Percentiles rank a stretch among this genome's conserved stretches.
phyloP scores from a whole-genome alignment of 92 coral and sea anemone species.

The Actinostola sp. region DNA sequence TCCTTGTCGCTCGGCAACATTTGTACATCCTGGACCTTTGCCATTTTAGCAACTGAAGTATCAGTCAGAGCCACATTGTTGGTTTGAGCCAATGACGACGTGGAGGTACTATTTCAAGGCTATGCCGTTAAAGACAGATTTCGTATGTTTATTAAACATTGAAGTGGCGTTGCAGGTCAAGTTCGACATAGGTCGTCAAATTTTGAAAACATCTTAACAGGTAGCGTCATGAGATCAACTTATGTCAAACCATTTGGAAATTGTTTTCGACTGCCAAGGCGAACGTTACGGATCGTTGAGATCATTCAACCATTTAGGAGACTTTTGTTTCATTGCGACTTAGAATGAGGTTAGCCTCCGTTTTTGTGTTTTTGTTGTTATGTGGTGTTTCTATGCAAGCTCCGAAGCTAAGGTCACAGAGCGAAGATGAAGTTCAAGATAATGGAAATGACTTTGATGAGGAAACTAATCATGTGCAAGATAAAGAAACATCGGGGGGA shows the following conservation, averaged over 20 bases:
- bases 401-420: not conserved
- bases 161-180: slow-evolving; percentile 5
- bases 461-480: not conserved
- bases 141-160: not conserved
- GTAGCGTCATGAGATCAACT: slow-evolving; percentile 41
- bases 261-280: not conserved
- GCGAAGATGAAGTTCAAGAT: not conserved
- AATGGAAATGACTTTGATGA: not conserved
- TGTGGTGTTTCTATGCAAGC: slow-evolving; percentile 23
- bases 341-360: not conserved
- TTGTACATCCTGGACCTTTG: too few species aligned
- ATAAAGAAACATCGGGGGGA: not conserved
- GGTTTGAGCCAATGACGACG: too few species aligned
- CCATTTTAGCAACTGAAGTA: not conserved
- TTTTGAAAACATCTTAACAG: slow-evolving; percentile 36
- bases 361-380: slow-evolving; percentile 4
- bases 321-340: not conserved
- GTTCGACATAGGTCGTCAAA: slow-evolving; percentile 23
- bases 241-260: slow-evolving; percentile 21
- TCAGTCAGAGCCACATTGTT: not conserved
- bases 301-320: too few species aligned
- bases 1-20: too few species aligned
- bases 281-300: not conserved
- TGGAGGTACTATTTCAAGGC: not conserved
- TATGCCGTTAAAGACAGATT: not conserved